Evolutionary conservation across 2,888 invertebrate genomes (phyloP).

Genomic region (Scaptomyza tumidula): DNA sequence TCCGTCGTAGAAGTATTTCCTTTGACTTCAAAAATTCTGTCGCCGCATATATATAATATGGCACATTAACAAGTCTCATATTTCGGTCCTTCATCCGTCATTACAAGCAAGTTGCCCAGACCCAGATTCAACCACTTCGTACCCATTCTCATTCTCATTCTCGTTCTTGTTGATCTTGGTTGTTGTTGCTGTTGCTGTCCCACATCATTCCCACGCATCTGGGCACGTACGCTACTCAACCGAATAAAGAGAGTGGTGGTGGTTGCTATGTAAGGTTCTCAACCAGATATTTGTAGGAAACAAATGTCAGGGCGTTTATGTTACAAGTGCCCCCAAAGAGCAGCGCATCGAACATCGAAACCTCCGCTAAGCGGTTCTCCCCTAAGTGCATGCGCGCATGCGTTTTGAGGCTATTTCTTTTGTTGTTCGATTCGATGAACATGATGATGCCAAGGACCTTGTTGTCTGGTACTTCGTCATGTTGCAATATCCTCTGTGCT

Average conservation of each 20-base stretch:
- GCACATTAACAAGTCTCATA: conserved; percentile 79
- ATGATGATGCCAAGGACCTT: conserved; percentile 41
- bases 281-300: conserved; percentile 61
- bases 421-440: conserved; percentile 47
- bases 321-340: conserved; percentile 71
- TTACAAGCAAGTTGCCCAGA: conserved; percentile 33
- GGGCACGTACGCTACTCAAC: conserved; percentile 76
- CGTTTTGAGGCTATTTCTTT: conserved; percentile 22
- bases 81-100: conserved; percentile 53
- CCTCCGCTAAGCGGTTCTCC: conserved; percentile 75
- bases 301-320: conserved; percentile 77
- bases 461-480: conserved; percentile 14
- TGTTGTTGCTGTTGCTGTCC: conserved; percentile 49
- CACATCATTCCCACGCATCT: conserved; percentile 80
- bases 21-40: conserved; percentile 40
- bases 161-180: conserved; percentile 13
- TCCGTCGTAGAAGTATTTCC: no score
- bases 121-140: conserved; percentile 30
- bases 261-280: conserved; percentile 11
- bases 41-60: conserved; percentile 70
- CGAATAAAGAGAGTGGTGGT: conserved; percentile 26
- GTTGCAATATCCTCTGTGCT: conserved; percentile 40
- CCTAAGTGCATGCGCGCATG: conserved; percentile 62
- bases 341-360: conserved; percentile 39
- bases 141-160: conserved; percentile 11